Conservation (phyloP, 2,797 vertebrate genomes). For the Hoplostethus mediterraneus region DNA sequence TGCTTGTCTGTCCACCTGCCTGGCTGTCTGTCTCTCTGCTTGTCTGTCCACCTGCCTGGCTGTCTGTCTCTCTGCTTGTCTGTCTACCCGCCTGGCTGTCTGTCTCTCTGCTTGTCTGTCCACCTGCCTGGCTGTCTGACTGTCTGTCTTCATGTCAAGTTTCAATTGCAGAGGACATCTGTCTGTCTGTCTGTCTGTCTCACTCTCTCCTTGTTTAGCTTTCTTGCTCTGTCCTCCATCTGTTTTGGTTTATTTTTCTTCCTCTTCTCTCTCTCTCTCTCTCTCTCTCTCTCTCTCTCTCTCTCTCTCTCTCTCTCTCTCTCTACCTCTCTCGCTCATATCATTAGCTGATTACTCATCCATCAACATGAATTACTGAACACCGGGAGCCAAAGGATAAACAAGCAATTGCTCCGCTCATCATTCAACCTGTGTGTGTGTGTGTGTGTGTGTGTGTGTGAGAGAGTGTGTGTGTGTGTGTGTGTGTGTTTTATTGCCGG, state of each 20-base stretch:
- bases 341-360: conserved; percentile 72
- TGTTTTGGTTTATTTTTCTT: not conserved
- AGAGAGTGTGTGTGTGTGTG: conserved; percentile 5
- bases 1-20: not conserved
- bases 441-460: not conserved
- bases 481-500: not conserved
- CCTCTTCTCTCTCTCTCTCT: not conserved
- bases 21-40: not conserved
- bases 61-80: too few species aligned
- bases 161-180: too few species aligned
- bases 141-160: too few species aligned
- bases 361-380: conserved; percentile 66
- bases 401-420: conserved; percentile 40
- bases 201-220: not conserved
- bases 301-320: not conserved
- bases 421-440: conserved; percentile 34
- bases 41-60: too few species aligned
- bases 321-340: conserved; percentile 7
- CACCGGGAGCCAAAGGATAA: conserved; percentile 53
- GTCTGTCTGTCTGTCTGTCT: conserved; percentile 3
- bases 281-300: not conserved
- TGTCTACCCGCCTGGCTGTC: too few species aligned
- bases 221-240: not conserved
- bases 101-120: too few species aligned
- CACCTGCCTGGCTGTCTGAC: too few species aligned